Percentiles rank a stretch among this genome's conserved stretches.
These are phyloP conservation scores for Oryzias curvinotus DNA, from an alignment of 2,113 vertebrate species.

Conservation along the genomic window DNA sequence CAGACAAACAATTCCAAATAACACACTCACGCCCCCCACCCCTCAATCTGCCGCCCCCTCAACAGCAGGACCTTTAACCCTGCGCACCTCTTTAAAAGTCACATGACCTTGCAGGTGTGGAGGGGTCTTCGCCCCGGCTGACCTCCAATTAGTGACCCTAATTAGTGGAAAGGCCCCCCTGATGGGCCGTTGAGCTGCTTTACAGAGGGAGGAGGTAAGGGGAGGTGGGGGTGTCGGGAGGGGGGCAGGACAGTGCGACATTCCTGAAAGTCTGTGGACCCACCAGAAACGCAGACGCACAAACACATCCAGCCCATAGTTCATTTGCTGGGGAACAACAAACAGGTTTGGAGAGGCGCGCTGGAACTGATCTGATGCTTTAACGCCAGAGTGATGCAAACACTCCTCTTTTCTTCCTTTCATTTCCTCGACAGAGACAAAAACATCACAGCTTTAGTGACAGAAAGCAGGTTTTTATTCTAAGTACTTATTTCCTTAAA, in stretches of 20 bases:
- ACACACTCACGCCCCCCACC: constrained; percentile 15
- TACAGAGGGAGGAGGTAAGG: constrained; percentile 23
- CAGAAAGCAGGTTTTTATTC: too few relatives aligned
- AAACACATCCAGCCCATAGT: constrained; percentile 45
- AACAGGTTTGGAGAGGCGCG: constrained; percentile 38
- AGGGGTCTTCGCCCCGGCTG: constrained; percentile 72
- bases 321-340: constrained; percentile 47
- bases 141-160: constrained; percentile 82
- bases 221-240: constrained; percentile 22
- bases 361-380: constrained; percentile 38
- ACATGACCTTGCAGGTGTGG: constrained; percentile 83
- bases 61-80: constrained; percentile 66
- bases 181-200: constrained; percentile 76
- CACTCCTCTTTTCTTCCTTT: not conserved
- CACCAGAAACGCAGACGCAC: constrained; percentile 49
- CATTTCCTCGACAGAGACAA: too few relatives aligned
- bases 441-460: too few relatives aligned
- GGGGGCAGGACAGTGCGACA: constrained; percentile 54
- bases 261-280: constrained; percentile 58
- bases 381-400: not conserved
- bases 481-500: too few relatives aligned
- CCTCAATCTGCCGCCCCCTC: not conserved
- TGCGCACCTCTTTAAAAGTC: constrained; percentile 76
- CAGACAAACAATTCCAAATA: constrained; percentile 50
- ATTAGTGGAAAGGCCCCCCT: constrained; percentile 76